These are phyloP conservation scores for Mycteria americana DNA, from an alignment of 2,797 vertebrate species.

Conservation along the genomic window DNA sequence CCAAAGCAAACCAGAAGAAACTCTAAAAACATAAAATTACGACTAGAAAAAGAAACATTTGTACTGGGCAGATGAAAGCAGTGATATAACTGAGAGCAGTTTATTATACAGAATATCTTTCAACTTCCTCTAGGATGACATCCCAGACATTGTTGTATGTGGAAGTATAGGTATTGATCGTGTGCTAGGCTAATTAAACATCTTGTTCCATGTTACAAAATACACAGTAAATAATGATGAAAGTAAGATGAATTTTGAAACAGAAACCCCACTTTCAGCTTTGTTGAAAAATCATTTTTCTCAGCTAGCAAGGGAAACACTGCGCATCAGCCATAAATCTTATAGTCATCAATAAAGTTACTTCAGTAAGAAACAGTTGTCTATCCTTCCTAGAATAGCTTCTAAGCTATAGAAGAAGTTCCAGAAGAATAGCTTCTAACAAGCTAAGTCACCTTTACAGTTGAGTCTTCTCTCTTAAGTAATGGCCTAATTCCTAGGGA, in stretches of 20 bases:
- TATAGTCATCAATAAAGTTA: neutral
- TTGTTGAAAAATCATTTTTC: neutral
- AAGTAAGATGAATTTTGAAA: neutral
- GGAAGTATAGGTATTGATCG: conserved; percentile 4
- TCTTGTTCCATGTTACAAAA: neutral
- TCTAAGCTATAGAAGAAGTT: neutral
- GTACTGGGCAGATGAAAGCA: neutral
- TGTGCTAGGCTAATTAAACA: neutral
- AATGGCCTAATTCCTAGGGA: neutral
- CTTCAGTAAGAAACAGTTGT: neutral
- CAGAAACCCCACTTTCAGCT: neutral
- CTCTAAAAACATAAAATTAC: neutral
- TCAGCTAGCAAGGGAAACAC: neutral
- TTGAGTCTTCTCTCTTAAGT: neutral
- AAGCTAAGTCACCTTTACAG: neutral
- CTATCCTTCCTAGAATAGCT: neutral
- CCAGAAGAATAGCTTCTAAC: neutral
- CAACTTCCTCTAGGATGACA: neutral
- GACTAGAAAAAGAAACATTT: conserved; percentile 21
- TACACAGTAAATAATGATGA: neutral
- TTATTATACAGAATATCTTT: conserved; percentile 10
- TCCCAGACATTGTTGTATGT: neutral
- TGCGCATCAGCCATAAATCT: neutral
- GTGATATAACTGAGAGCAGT: conserved; percentile 12
- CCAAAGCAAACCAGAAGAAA: neutral